Evolutionary conservation across 1,140 invertebrate genomes (phyloP).

Genomic region (Spodoptera litura): DNA sequence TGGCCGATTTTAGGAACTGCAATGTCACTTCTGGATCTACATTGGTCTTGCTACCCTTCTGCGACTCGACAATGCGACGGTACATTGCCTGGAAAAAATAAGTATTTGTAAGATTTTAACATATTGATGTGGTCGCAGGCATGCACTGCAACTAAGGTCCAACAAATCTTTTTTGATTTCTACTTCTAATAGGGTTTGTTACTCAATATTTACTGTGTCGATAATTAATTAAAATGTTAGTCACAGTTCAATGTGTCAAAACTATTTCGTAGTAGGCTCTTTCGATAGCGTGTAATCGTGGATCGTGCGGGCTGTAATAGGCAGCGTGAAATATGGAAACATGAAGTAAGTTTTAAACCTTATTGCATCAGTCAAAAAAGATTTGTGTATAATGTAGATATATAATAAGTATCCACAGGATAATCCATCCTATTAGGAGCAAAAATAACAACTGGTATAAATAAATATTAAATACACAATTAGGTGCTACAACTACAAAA

Average conservation of each 20-base stretch:
- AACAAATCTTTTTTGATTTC: conserved; percentile 2
- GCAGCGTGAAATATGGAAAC: conserved; percentile 12
- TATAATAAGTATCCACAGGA: too few species aligned
- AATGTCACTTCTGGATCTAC: conserved; percentile 94
- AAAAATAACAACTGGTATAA: too few species aligned
- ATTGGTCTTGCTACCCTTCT: conserved; percentile 87
- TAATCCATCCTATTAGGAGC: too few species aligned
- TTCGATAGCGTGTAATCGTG: conserved; percentile 1
- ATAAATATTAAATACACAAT: neutral
- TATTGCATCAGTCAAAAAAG: conserved; percentile 13
- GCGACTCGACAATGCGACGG: conserved; percentile 91
- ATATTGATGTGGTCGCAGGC: neutral
- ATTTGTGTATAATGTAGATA: neutral
- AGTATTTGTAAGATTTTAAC: neutral
- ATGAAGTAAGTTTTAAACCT: neutral
- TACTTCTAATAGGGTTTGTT: neutral
- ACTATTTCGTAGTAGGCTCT: neutral
- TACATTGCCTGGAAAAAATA: conserved; percentile 91
- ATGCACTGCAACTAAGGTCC: conserved; percentile 1
- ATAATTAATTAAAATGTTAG: too few species aligned
- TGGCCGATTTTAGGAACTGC: conserved; percentile 95
- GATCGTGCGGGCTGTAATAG: conserved; percentile 8
- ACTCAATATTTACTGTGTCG: too few species aligned
- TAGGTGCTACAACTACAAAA: neutral
- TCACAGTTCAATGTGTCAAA: conserved; percentile 2